Percentiles rank a stretch among this genome's conserved stretches.
These are phyloP conservation scores for Lymantria dispar DNA, from an alignment of 2,888 invertebrate genomes.

Conservation along the genomic window DNA sequence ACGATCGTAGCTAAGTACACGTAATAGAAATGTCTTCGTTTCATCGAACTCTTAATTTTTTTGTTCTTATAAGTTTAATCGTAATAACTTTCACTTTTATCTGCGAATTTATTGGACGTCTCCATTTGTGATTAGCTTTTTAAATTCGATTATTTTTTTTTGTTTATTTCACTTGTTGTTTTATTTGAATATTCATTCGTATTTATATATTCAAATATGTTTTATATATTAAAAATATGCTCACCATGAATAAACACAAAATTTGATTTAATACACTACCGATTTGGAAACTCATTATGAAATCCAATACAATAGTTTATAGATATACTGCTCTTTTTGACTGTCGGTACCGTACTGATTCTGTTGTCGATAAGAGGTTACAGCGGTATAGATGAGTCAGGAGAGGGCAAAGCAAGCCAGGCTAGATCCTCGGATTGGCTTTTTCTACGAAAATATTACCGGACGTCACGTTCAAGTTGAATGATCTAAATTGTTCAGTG, in stretches of 20 bases:
- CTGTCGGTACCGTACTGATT: conserved; percentile 56
- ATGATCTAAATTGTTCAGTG: conserved; percentile 61
- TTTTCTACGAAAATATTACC: conserved; percentile 48
- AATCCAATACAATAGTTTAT: conserved; percentile 37
- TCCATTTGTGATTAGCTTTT: conserved; percentile 50
- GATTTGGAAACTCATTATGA: conserved; percentile 38
- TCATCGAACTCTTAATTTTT: conserved; percentile 32
- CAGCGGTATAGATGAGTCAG: conserved; percentile 49
- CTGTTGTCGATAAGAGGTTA: conserved; percentile 48
- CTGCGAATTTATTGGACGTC: conserved; percentile 49
- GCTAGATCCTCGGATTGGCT: conserved; percentile 47
- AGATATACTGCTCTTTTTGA: conserved; percentile 49
- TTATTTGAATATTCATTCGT: conserved; percentile 34
- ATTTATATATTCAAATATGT: too few relatives aligned
- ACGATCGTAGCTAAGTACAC: conserved; percentile 30
- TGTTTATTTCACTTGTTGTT: conserved; percentile 45
- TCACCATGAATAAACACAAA: conserved; percentile 47
- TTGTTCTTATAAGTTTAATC: conserved; percentile 45
- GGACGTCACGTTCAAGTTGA: conserved; percentile 76
- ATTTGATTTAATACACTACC: conserved; percentile 36
- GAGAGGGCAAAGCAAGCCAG: conserved; percentile 43
- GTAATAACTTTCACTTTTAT: conserved; percentile 62
- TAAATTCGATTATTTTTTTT: conserved; percentile 41
- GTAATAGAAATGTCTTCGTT: conserved; percentile 40
- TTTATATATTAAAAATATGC: conserved; percentile 19